Conservation (phyloP, 2,888 invertebrate genomes). For the Hydrotaea cyrtoneurina region DNA sequence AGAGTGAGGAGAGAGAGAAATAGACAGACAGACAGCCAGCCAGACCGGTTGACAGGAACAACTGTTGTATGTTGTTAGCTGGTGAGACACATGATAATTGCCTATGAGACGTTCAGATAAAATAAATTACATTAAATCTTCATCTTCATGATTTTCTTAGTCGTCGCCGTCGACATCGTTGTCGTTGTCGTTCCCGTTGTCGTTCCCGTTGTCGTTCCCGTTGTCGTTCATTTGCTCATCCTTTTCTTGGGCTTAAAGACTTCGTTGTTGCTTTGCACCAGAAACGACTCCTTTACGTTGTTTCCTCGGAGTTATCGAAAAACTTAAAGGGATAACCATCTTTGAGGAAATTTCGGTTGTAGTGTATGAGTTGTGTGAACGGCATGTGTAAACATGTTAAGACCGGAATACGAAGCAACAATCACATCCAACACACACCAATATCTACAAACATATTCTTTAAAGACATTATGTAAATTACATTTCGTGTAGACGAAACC, state of each 20-base stretch:
- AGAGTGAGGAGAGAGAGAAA: neutral
- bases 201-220: neutral
- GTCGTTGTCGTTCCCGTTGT: neutral
- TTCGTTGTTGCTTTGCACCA: too few relatives aligned
- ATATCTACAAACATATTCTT: constrained; percentile 6
- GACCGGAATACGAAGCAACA: neutral
- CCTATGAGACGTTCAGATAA: constrained; percentile 65
- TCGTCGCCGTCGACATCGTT: neutral
- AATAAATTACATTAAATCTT: constrained; percentile 66
- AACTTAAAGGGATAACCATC: constrained; percentile 3
- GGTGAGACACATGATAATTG: constrained; percentile 65
- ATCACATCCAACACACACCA: neutral
- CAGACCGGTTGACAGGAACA: neutral
- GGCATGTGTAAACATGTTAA: constrained; percentile 16
- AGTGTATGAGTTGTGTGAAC: neutral
- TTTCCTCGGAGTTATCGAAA: neutral
- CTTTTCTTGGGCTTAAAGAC: too few relatives aligned
- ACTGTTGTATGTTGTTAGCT: constrained; percentile 8
- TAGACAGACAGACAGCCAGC: neutral
- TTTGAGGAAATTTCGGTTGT: neutral
- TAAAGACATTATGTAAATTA: constrained; percentile 51
- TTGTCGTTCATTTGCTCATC: neutral
- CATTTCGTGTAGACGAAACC: neutral
- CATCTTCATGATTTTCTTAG: constrained; percentile 28
- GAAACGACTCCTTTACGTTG: too few relatives aligned